These are phyloP conservation scores for Heteromyza rotundicornis DNA, from an alignment of 2,888 invertebrate species.

Conservation along the genomic window DNA sequence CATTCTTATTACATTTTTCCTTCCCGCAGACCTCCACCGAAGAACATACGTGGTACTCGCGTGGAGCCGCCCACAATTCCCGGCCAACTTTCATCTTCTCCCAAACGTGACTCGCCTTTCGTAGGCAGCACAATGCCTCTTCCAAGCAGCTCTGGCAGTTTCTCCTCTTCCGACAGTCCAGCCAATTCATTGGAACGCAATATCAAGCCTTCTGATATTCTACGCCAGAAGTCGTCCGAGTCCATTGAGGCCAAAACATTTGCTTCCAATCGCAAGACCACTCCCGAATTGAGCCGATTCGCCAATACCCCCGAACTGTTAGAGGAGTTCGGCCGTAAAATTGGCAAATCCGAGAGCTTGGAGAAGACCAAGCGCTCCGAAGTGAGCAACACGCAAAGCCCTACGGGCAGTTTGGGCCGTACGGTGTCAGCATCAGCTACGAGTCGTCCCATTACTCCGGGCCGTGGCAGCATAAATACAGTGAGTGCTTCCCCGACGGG, in stretches of 20 bases:
- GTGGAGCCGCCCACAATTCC: constrained; percentile 19
- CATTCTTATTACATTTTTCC: background rate
- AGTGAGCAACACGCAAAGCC: constrained; percentile 47
- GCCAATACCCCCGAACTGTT: constrained; percentile 57
- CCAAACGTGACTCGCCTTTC: constrained; percentile 56
- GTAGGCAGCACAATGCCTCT: constrained; percentile 50
- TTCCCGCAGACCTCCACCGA: constrained; percentile 69
- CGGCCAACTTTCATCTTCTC: constrained; percentile 53
- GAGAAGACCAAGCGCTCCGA: constrained; percentile 56
- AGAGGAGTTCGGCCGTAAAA: constrained; percentile 61
- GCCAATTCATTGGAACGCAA: constrained; percentile 61
- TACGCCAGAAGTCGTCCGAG: constrained; percentile 62
- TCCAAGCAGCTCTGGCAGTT: constrained; percentile 46
- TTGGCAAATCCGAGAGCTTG: constrained; percentile 60
- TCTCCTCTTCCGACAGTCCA: constrained; percentile 57
- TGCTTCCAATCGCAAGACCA: constrained; percentile 58
- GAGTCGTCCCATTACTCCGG: constrained; percentile 38
- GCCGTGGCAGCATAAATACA: constrained; percentile 30
- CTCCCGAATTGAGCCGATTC: constrained; percentile 58
- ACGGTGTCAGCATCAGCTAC: constrained; percentile 47
- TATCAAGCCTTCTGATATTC: constrained; percentile 62
- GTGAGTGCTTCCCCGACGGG: constrained; percentile 61
- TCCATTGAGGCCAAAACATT: constrained; percentile 58
- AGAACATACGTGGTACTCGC: constrained; percentile 67
- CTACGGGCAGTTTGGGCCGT: constrained; percentile 60